Evolutionary conservation across 2,113 vertebrate genomes (phyloP), one percentile per base, ranked within the genome.

Genomic region (Capra hircus): DNA sequence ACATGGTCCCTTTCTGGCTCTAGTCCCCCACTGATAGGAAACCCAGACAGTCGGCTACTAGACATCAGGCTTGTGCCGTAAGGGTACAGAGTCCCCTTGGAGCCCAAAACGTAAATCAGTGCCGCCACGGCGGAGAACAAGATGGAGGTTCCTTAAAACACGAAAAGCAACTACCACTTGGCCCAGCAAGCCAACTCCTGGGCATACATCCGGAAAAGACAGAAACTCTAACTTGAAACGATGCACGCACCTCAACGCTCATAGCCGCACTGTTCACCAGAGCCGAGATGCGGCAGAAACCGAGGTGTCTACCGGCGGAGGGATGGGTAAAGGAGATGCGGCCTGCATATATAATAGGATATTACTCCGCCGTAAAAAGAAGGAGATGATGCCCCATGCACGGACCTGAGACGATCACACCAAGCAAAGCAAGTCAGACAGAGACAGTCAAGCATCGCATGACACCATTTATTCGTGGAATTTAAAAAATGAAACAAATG

Each of bases 31-130:
- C 40, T 30, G n/a, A 16, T 5, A 25, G 52, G 28, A 57, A 21
- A 43, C 6, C 12, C 5, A 12, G 48, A n/a, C 1, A 12, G 48
- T 12, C 1, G 1, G 13, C 11, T 74, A 9, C 45, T 2, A 52
- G 45, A 14, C 14, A 15, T 6, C 55, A 30, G 1, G 45, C 28
- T 23, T 14, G 45, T 43, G 27, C 53, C 1, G 0, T 13, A 55
- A 16, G 43, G 40, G 13, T 50, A 45, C 6, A 30, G 1, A 30
- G 48, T 1, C 27, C 53, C 6, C 13, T 0, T 13, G 33, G 62
- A 84, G 91, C 94, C 71, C 43, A 30, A 36, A 23, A 25, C 11
- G 78, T 12, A 52, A n/a, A 12, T 80, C 17, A 30, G 45, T 50
- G 48, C 17, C 6, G 17, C 48, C 78, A n/a, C 1, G 17, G 28